Evolutionary conservation across 2,113 vertebrate species (phyloP).

Genomic region (Dicrurus megarhynchus): DNA sequence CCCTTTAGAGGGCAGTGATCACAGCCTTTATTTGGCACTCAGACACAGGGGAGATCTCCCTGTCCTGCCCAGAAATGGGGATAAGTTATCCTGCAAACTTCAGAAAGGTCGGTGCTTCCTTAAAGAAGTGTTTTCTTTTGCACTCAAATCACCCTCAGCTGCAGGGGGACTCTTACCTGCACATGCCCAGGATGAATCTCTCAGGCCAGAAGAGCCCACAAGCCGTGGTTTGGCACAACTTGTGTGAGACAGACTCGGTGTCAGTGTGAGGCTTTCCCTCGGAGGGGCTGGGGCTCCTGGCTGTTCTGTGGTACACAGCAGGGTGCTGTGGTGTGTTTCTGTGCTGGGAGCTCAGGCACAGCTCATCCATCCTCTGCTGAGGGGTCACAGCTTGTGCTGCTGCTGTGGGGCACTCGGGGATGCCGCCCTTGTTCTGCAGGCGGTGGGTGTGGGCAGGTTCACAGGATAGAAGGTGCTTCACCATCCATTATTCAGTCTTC

Average conservation of each 20-base stretch:
- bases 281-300: fast-evolving
- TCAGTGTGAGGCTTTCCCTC: background rate
- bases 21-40: background rate
- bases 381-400: background rate
- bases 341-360: background rate
- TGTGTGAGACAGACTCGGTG: fast-evolving
- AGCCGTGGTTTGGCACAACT: background rate
- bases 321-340: background rate
- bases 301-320: fast-evolving
- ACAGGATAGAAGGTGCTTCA: background rate
- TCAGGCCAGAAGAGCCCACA: background rate
- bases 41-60: background rate
- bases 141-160: background rate
- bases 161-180: no score
- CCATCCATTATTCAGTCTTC: background rate
- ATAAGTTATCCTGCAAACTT: background rate
- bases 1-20: background rate
- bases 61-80: background rate
- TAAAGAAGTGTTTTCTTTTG: background rate
- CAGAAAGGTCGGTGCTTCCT: background rate
- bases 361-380: background rate
- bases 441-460: background rate
- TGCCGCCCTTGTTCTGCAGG: background rate
- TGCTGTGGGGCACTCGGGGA: background rate
- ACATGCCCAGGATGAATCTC: background rate